phyloP scores from a whole-genome alignment of 2,888 invertebrate genomes.

The Margaritifera margaritifera region DNA sequence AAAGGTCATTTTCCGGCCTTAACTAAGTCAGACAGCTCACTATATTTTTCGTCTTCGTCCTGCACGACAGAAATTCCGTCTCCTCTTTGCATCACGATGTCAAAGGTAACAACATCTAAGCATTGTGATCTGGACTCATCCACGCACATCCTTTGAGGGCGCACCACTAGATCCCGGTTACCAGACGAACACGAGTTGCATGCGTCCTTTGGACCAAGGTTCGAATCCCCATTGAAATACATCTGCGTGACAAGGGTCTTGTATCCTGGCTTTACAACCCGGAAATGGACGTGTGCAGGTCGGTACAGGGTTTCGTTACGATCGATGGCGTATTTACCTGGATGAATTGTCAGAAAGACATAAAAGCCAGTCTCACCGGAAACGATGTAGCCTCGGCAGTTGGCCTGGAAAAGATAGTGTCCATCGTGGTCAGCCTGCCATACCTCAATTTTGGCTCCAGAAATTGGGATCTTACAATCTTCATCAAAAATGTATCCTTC shows the following conservation, averaged over 20 bases:
- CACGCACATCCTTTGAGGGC: conserved; percentile 24
- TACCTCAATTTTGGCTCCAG: conserved; percentile 26
- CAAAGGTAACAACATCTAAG: conserved; percentile 24
- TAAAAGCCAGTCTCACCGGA: conserved; percentile 30
- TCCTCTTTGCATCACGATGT: conserved; percentile 26
- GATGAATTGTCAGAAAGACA: conserved; percentile 32
- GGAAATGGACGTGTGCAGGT: conserved; percentile 38
- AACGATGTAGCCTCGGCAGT: conserved; percentile 30
- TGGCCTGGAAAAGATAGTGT: conserved; percentile 27
- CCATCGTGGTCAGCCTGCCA: conserved; percentile 41
- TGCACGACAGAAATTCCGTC: conserved; percentile 21
- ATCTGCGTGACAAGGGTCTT: conserved; percentile 37
- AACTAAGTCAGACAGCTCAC: neutral
- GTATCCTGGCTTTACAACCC: conserved; percentile 23
- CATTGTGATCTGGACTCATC: conserved; percentile 20
- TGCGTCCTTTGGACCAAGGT: conserved; percentile 32
- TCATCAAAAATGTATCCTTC: conserved; percentile 29
- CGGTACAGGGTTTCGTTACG: conserved; percentile 17
- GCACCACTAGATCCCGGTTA: conserved; percentile 22
- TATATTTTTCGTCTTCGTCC: conserved; percentile 21
- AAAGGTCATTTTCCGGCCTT: neutral
- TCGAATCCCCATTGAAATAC: conserved; percentile 39
- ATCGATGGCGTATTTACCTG: conserved; percentile 34
- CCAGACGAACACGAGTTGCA: conserved; percentile 30
- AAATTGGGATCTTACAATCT: conserved; percentile 22